phyloP scores from a whole-genome alignment of 1,140 invertebrate species.

The Oncopeltus fasciatus region DNA sequence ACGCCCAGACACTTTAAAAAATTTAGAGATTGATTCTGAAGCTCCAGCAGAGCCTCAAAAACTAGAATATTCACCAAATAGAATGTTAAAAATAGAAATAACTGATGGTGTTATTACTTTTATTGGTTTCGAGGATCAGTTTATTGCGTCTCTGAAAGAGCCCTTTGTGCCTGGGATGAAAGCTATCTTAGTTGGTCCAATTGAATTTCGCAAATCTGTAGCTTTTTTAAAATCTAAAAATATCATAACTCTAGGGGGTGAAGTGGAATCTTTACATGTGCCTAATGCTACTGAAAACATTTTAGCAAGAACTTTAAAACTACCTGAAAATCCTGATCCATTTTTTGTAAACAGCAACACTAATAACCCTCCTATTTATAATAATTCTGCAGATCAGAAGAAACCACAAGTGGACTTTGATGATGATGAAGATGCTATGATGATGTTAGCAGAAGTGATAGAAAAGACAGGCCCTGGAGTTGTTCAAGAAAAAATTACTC shows the following conservation, averaged over 20 bases:
- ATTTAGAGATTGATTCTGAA: constrained; percentile 26
- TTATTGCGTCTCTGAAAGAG: constrained; percentile 43
- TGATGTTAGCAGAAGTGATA: constrained; percentile 8
- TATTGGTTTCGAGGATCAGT: constrained; percentile 55
- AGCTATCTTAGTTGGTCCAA: constrained; percentile 43
- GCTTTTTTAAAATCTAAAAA: constrained; percentile 48
- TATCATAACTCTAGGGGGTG: constrained; percentile 53
- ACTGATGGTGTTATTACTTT: constrained; percentile 61
- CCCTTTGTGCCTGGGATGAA: constrained; percentile 49
- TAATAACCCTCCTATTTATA: not conserved
- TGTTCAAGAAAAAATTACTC: no score
- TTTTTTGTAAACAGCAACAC: not conserved
- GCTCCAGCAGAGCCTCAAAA: constrained; percentile 36
- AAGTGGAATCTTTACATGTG: constrained; percentile 47
- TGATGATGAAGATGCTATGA: constrained; percentile 12
- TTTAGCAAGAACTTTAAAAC: constrained; percentile 41
- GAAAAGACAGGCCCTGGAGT: not conserved
- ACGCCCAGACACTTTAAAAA: constrained; percentile 29
- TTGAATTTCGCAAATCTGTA: constrained; percentile 52
- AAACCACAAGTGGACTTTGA: not conserved
- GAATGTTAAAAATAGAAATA: constrained; percentile 46
- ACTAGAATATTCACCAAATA: constrained; percentile 28
- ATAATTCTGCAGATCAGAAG: not conserved
- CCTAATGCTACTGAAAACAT: constrained; percentile 44
- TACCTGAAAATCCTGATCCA: constrained; percentile 19